Evolutionary conservation across 2,888 invertebrate genomes (phyloP).

Genomic region (Bhutanitis thaidina): DNA sequence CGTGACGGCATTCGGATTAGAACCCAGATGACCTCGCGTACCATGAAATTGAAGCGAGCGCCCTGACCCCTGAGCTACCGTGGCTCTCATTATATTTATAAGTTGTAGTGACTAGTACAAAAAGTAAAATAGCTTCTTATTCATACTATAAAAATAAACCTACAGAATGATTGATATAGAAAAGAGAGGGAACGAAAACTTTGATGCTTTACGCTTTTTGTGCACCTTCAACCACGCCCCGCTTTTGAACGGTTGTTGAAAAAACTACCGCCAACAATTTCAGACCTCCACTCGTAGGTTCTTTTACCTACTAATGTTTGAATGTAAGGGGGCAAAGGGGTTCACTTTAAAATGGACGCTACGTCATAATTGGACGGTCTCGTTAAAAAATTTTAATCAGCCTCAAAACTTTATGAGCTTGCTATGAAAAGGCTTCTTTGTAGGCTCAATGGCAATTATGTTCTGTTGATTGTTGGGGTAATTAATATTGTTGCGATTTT

Average conservation of each 20-base stretch:
- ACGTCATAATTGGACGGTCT: slow-evolving; percentile 58
- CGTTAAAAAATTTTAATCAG: slow-evolving; percentile 70
- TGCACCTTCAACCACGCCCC: slow-evolving; percentile 49
- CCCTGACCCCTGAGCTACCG: too few relatives aligned
- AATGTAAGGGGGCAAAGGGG: slow-evolving; percentile 21
- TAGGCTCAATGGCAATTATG: slow-evolving; percentile 53
- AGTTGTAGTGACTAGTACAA: too few relatives aligned
- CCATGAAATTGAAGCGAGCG: too few relatives aligned
- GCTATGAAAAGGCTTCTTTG: slow-evolving; percentile 61
- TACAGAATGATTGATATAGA: slow-evolving; percentile 35
- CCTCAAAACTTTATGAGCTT: slow-evolving; percentile 61
- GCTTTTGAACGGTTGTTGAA: slow-evolving; percentile 56
- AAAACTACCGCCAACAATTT: slow-evolving; percentile 28
- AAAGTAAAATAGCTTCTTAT: too few relatives aligned
- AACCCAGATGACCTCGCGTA: too few relatives aligned
- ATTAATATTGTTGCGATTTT: slow-evolving; percentile 36
- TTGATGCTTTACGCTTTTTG: slow-evolving; percentile 56
- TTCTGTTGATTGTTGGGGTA: slow-evolving; percentile 39
- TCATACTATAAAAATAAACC: background rate
- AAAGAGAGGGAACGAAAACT: slow-evolving; percentile 41
- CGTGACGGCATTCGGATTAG: too few relatives aligned
- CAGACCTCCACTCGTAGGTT: slow-evolving; percentile 22
- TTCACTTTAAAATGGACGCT: slow-evolving; percentile 32
- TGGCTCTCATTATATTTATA: too few relatives aligned
- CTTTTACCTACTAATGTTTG: slow-evolving; percentile 11